Conservation (phyloP, 1,140 invertebrate genomes). For the Drosophila simulans region DNA sequence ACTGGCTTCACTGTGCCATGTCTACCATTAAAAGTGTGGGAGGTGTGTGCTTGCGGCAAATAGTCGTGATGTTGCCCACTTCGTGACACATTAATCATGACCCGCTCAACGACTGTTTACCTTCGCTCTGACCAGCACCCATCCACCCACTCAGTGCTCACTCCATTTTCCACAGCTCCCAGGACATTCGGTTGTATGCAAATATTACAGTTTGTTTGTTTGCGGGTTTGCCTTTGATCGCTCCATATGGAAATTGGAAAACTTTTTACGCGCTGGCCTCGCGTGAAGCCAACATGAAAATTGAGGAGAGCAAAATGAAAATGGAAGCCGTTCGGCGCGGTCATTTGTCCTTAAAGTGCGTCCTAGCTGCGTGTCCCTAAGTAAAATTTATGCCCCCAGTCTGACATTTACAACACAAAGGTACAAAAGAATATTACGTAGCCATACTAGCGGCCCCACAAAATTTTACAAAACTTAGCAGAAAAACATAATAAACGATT, state of each 20-base stretch:
- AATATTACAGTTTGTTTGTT: constrained; percentile 70
- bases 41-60: constrained; percentile 37
- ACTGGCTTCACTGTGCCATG: constrained; percentile 46
- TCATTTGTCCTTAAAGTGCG: constrained; percentile 64
- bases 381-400: background rate
- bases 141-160: background rate
- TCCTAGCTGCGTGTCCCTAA: constrained; percentile 42
- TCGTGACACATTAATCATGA: constrained; percentile 82
- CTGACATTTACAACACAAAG: background rate
- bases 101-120: constrained; percentile 79
- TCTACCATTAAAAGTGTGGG: constrained; percentile 26
- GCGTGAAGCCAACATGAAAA: constrained; percentile 53
- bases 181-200: constrained; percentile 70
- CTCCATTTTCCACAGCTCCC: constrained; percentile 27
- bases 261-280: constrained; percentile 68
- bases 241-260: constrained; percentile 79
- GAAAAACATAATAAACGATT: no score
- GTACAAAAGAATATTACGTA: background rate
- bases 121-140: constrained; percentile 41
- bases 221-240: constrained; percentile 64
- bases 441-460: background rate
- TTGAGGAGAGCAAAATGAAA: constrained; percentile 7
- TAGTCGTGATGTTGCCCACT: constrained; percentile 58
- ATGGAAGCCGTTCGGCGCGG: constrained; percentile 21
- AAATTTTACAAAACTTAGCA: background rate